phyloP scores from a whole-genome alignment of 2,888 invertebrate species.

The Machimus atricapillus region DNA sequence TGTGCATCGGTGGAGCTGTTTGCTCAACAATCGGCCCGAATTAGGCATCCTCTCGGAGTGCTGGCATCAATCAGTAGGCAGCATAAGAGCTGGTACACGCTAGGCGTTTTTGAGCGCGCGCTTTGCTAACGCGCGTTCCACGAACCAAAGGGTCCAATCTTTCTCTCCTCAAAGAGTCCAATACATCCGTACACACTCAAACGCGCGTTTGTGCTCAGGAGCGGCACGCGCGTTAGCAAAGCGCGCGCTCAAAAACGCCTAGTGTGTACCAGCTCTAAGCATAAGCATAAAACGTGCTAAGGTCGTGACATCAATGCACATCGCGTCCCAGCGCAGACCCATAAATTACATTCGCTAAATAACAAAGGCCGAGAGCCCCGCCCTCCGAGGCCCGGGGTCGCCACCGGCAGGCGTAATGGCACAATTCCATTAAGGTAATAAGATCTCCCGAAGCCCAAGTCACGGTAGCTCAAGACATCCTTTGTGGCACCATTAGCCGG shows the following conservation, averaged over 20 bases:
- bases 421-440: constrained; percentile 34
- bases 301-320: neutral
- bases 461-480: constrained; percentile 9
- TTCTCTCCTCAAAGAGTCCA: no score
- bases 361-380: neutral
- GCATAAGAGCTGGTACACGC: no score
- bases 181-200: no score
- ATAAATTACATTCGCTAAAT: neutral
- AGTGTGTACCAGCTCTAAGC: no score
- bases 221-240: no score
- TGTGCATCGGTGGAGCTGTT: neutral
- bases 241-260: no score
- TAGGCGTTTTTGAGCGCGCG: no score
- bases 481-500: neutral
- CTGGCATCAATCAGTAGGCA: neutral
- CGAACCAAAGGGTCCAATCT: no score
- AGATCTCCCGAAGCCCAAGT: constrained; percentile 7
- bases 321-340: neutral
- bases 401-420: neutral
- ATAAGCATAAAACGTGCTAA: neutral
- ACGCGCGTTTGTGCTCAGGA: no score
- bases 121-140: no score
- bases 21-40: neutral
- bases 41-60: neutral
- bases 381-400: neutral